A percentile compares a stretch with the other conserved stretches of the same genome.
Conservation (phyloP, 2,888 invertebrate species). For the Erebia aethiops region DNA sequence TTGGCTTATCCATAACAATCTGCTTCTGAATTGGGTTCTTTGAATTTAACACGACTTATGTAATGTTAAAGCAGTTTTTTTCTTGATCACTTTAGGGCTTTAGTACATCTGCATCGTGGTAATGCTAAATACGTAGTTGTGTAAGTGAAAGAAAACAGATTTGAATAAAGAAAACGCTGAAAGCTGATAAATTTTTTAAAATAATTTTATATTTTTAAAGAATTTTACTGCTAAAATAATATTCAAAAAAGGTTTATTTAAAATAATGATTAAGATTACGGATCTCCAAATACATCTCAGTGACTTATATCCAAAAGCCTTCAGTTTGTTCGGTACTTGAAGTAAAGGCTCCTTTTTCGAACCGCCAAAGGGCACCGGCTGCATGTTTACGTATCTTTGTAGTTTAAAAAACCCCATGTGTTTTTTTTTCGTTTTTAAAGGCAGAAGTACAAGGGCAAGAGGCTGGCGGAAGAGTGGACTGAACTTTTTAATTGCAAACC, state of each 20-base stretch:
- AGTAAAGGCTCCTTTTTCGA: constrained; percentile 28
- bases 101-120: no score
- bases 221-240: no score
- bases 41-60: no score
- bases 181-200: no score
- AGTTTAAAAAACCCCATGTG: constrained; percentile 31
- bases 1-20: no score
- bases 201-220: no score
- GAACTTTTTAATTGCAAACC: constrained; percentile 25
- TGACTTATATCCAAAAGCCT: constrained; percentile 25
- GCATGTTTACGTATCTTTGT: constrained; percentile 41
- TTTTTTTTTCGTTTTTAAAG: constrained; percentile 34
- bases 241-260: neutral
- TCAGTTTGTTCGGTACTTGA: constrained; percentile 33
- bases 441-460: constrained; percentile 25
- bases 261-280: constrained; percentile 9
- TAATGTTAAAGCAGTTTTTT: no score
- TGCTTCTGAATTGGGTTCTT: no score
- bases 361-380: constrained; percentile 42
- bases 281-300: constrained; percentile 26
- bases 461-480: constrained; percentile 26
- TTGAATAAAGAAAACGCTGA: no score
- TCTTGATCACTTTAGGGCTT: no score
- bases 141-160: no score
- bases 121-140: no score